These are phyloP conservation scores for Hedya salicella DNA, from an alignment of 2,888 invertebrate species.

Conservation along the genomic window DNA sequence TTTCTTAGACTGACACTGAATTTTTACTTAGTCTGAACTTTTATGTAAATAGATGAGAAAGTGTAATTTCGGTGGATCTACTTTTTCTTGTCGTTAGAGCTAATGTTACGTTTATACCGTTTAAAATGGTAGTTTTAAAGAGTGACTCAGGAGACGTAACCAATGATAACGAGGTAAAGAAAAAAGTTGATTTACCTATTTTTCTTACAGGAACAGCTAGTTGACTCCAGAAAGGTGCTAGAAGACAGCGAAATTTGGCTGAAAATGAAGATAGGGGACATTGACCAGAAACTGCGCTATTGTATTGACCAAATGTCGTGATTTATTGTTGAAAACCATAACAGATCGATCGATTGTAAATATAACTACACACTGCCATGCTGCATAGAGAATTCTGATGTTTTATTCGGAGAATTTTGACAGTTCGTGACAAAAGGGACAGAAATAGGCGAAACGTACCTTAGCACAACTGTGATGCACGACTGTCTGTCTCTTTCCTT, in stretches of 20 bases:
- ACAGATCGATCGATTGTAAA: slow-evolving; percentile 52
- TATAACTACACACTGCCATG: slow-evolving; percentile 30
- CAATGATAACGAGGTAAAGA: no score
- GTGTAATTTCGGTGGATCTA: no score
- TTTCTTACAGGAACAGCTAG: slow-evolving; percentile 60
- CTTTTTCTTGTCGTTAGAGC: no score
- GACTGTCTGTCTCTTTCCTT: no score
- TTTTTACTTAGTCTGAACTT: no score
- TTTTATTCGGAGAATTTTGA: slow-evolving; percentile 19
- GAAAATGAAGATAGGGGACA: slow-evolving; percentile 61
- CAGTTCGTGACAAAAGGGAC: neutral
- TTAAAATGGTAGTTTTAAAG: no score
- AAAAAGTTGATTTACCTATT: no score
- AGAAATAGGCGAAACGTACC: neutral
- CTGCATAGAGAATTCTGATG: slow-evolving; percentile 31
- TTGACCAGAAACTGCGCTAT: slow-evolving; percentile 68
- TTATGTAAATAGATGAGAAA: no score
- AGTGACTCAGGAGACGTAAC: no score
- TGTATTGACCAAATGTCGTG: slow-evolving; percentile 74
- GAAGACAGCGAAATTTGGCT: slow-evolving; percentile 70
- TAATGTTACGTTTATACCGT: no score
- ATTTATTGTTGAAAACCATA: slow-evolving; percentile 50
- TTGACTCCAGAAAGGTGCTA: slow-evolving; percentile 58
- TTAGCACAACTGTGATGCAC: no score
- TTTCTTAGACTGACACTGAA: no score